Evolutionary conservation across 2,797 vertebrate species (phyloP), one percentile per base, ranked within the genome.

Genomic region (Catharus ustulatus): DNA sequence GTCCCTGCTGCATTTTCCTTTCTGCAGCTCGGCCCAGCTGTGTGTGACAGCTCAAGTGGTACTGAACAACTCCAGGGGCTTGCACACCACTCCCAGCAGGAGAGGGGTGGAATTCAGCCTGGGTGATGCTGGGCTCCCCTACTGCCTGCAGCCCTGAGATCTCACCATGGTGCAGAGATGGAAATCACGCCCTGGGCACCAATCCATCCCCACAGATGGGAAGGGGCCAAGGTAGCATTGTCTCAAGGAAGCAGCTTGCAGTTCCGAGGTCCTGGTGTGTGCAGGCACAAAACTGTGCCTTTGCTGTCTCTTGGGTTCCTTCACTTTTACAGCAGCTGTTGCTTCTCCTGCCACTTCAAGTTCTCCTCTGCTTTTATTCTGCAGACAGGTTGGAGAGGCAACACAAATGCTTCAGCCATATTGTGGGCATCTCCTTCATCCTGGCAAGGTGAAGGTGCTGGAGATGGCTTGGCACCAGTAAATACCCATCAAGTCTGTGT

Each of bases 51-150:
- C 54, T 75, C 34, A 45, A 29, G 18, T 26, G 6, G 48, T 46
- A 40, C 38, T 3, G 8, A 42, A n/a, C 40, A 34, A 20, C 12
- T 32, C 11, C 32, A 66, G 17, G n/a, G 45, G 3, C 24, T 63
- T 51, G 22, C 62, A 43, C 30, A 11, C 6, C 15, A 4, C 7
- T 81, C 30, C n/a, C 36, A 55, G 23, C 0, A 2, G 48, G 30
- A 80, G 19, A 24, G 46, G 32, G 21, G 6, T 54, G 27, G 38
- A 79, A 82, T 48, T 59, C 68, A 73, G 8, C 13, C 45, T 74
- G 12, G 6, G 2, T 74, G 3, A 7, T 43, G 13, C 2, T 0
- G 0, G 24, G 12, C 11, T 76, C 4, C 8, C 5, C 15, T 59
- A 7, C 27, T 78, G 34, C 16, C 58, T 68, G 26, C 24, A 46